phyloP scores from a whole-genome alignment of 64 coral and sea anemone species.

The Exaiptasia diaphana region DNA sequence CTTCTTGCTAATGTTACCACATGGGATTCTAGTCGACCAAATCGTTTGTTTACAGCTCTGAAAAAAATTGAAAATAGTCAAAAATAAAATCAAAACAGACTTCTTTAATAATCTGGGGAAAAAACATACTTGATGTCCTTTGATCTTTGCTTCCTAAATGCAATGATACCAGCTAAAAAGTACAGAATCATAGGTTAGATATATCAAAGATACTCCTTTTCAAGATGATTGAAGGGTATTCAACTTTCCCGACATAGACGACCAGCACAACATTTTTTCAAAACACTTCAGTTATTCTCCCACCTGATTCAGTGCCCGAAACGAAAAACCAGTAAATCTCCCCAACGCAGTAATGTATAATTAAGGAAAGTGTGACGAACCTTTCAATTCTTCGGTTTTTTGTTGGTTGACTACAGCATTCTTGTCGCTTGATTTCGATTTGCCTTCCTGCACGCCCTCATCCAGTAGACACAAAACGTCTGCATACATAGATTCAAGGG shows the following conservation, averaged over 20 bases:
- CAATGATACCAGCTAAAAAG: conserved; percentile 8
- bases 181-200: no score
- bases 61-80: background rate
- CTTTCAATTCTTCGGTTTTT: conserved; percentile 7
- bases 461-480: conserved; percentile 61
- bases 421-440: conserved; percentile 27
- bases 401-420: background rate
- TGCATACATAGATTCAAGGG: conserved; percentile 70
- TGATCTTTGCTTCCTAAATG: conserved; percentile 63
- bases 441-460: conserved; percentile 53
- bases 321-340: no score
- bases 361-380: no score
- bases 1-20: conserved; percentile 92
- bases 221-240: no score
- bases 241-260: no score
- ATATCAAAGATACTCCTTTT: no score
- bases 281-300: no score
- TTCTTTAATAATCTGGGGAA: background rate
- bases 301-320: no score
- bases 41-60: conserved; percentile 88
- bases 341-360: no score
- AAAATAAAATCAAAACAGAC: background rate
- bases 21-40: conserved; percentile 83
- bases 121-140: conserved; percentile 74
- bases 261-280: no score